A percentile compares a stretch with the other conserved stretches of the same genome.
These are phyloP conservation scores for Ptilonorhynchus violaceus DNA, from an alignment of 2,113 vertebrate genomes.

Conservation along the genomic window DNA sequence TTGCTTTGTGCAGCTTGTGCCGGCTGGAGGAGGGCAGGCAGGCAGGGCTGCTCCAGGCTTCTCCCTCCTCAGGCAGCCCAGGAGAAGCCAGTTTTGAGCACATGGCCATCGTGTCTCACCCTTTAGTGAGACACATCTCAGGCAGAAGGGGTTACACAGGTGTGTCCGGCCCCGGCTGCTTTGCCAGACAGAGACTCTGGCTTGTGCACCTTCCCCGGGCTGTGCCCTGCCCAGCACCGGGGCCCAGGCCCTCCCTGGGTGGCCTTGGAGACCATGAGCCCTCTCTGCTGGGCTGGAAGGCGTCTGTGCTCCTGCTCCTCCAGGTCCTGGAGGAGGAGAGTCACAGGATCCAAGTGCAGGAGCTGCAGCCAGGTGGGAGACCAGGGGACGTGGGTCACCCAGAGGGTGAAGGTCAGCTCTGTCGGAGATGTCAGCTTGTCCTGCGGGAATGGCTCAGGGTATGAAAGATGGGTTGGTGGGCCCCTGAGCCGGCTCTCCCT, in stretches of 20 bases:
- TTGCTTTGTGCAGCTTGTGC: not conserved
- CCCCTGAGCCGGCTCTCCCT: not conserved
- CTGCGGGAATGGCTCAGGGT: not conserved
- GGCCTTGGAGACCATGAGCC: not conserved
- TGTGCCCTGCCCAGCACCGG: not conserved
- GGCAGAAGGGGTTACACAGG: not conserved
- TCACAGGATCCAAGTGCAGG: not conserved
- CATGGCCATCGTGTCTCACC: fast-evolving
- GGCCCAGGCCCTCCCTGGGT: not conserved
- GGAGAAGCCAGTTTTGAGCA: not conserved
- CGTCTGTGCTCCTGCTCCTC: not conserved
- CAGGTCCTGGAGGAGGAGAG: not conserved
- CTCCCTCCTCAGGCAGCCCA: not conserved
- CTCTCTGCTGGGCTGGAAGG: not conserved
- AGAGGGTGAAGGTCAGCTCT: not conserved
- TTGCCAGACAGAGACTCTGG: not conserved
- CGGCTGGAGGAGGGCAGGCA: not conserved
- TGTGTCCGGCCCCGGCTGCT: fast-evolving
- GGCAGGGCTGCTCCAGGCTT: not conserved
- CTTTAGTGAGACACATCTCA: not conserved
- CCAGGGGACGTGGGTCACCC: fast-evolving
- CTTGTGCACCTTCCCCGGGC: not conserved
- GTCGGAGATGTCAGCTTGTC: not conserved
- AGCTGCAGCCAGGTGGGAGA: not conserved
- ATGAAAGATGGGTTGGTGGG: not conserved